These are phyloP conservation scores for Mechanitis messenoides DNA, from an alignment of 2,888 invertebrate species.

Conservation along the genomic window DNA sequence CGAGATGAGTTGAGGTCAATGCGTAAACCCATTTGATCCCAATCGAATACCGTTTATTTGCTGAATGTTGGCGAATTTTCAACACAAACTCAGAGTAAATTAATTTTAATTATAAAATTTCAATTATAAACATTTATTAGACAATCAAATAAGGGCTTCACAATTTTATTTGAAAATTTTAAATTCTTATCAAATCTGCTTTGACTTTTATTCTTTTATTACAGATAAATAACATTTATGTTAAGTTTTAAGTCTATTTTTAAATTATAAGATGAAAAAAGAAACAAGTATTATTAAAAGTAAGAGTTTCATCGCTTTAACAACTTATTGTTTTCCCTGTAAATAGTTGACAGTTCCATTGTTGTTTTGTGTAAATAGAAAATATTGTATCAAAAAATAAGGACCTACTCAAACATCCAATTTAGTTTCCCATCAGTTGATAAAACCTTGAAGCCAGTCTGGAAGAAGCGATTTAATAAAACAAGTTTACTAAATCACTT, in stretches of 20 bases:
- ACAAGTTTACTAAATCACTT: slow-evolving; percentile 63
- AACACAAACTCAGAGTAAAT: slow-evolving; percentile 8
- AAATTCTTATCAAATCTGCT: slow-evolving; percentile 18
- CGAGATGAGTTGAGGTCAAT: too few species aligned
- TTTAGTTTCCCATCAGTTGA: slow-evolving; percentile 39
- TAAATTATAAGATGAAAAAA: too few species aligned
- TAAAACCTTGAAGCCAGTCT: slow-evolving; percentile 47
- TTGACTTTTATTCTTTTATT: slow-evolving; percentile 9
- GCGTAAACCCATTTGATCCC: too few species aligned
- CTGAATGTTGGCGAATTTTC: slow-evolving; percentile 6
- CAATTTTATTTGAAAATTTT: slow-evolving; percentile 15
- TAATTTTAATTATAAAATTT: slow-evolving; percentile 12
- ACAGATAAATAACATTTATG: background rate
- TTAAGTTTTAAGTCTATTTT: too few species aligned
- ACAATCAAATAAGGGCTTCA: slow-evolving; percentile 13
- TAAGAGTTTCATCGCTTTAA: too few species aligned
- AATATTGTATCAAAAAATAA: background rate
- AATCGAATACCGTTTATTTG: too few species aligned
- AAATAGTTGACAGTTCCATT: too few species aligned
- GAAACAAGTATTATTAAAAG: too few species aligned
- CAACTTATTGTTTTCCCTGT: too few species aligned
- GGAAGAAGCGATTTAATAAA: slow-evolving; percentile 59
- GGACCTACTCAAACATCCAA: too few species aligned
- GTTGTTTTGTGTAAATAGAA: too few species aligned
- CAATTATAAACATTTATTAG: slow-evolving; percentile 11